phyloP scores from a whole-genome alignment of 2,113 vertebrate genomes.

The Syrrhaptes paradoxus region DNA sequence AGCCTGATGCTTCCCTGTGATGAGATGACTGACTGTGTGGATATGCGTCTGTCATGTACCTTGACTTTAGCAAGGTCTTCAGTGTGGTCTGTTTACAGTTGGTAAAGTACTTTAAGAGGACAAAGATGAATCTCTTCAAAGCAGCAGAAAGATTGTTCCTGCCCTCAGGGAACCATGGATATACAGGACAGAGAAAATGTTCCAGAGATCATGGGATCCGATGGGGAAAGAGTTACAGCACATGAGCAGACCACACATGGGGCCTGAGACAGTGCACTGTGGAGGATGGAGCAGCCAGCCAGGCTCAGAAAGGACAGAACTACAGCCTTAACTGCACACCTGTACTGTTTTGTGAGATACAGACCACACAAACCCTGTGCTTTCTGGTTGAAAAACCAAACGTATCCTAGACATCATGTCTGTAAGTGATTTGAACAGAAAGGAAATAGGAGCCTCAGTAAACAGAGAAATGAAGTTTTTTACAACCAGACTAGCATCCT shows the following conservation, averaged over 20 bases:
- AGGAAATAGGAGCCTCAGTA: background rate
- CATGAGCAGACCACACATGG: background rate
- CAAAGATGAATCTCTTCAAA: background rate
- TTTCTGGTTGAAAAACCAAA: background rate
- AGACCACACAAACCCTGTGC: background rate
- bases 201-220: background rate
- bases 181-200: background rate
- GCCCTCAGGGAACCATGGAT: background rate
- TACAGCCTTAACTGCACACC: background rate
- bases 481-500: background rate
- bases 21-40: background rate
- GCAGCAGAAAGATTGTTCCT: rapidly evolving
- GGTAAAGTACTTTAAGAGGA: background rate
- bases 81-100: background rate
- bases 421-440: background rate
- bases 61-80: background rate
- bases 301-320: background rate
- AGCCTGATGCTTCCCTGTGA: background rate
- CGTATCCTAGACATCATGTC: background rate
- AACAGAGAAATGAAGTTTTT: background rate
- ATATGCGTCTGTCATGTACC: background rate
- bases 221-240: background rate
- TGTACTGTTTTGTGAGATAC: background rate
- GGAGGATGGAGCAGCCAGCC: too few species aligned
- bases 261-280: background rate